Evolutionary conservation across 2,888 invertebrate species (phyloP).

Genomic region (Microdon myrmicae): DNA sequence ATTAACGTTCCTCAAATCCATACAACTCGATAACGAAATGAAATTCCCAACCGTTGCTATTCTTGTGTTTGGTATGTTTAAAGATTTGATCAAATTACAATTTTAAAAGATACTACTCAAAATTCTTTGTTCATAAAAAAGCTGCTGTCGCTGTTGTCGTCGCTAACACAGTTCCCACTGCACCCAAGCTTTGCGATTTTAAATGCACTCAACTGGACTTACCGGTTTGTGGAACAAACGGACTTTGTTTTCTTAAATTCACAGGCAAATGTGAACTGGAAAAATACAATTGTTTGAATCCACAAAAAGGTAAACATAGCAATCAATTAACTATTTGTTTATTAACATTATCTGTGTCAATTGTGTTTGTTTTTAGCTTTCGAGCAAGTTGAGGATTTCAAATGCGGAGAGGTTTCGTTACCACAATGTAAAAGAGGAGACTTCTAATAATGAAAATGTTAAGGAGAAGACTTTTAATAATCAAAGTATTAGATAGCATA

Average conservation of each 20-base stretch:
- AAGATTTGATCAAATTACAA: no score
- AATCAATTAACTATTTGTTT: not conserved
- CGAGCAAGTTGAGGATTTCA: slow-evolving; percentile 1
- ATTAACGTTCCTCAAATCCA: not conserved
- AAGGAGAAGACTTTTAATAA: no score
- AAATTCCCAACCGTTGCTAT: slow-evolving; percentile 12
- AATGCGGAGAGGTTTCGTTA: slow-evolving; percentile 19
- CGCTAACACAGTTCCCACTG: slow-evolving; percentile 8
- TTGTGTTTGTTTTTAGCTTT: slow-evolving; percentile 17
- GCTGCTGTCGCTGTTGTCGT: slow-evolving; percentile 6
- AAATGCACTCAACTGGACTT: slow-evolving; percentile 55
- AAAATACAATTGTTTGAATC: slow-evolving; percentile 59
- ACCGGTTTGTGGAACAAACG: slow-evolving; percentile 58
- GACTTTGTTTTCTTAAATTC: slow-evolving; percentile 57
- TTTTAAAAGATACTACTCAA: no score
- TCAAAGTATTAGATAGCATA: no score
- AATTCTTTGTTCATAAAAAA: not conserved
- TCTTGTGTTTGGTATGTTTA: slow-evolving; percentile 14
- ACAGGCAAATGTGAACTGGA: slow-evolving; percentile 56
- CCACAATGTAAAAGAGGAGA: slow-evolving; percentile 26
- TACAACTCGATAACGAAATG: slow-evolving; percentile 11
- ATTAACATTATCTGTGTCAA: no score
- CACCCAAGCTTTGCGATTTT: slow-evolving; percentile 53
- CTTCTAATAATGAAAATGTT: no score
- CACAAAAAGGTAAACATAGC: slow-evolving; percentile 44